phyloP scores from a whole-genome alignment of 2,797 vertebrate genomes.

The Onychomys arenicola region DNA sequence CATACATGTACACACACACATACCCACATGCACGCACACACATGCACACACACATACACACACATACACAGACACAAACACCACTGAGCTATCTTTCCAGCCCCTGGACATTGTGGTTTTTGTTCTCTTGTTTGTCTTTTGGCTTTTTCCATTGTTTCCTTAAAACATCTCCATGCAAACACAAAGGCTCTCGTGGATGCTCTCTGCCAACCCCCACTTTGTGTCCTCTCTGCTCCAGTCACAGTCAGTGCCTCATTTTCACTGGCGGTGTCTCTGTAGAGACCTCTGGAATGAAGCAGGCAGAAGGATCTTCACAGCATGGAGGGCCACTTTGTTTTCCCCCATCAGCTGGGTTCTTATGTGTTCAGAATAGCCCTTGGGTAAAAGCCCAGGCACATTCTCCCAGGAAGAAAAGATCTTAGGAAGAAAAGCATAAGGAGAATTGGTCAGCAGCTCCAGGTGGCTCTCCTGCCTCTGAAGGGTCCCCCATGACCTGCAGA shows the following conservation, averaged over 20 bases:
- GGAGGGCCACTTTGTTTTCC: background rate
- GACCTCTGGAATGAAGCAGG: background rate
- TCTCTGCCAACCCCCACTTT: accelerated
- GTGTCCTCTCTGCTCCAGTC: background rate
- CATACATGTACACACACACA: too few species aligned
- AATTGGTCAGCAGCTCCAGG: background rate
- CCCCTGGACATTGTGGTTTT: background rate
- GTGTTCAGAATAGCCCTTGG: background rate
- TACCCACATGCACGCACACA: accelerated
- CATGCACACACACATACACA: too few species aligned
- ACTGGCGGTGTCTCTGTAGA: background rate
- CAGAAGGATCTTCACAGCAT: background rate
- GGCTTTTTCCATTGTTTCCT: background rate
- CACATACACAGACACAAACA: background rate
- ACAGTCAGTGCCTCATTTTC: background rate
- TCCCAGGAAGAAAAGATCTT: background rate
- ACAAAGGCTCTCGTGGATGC: background rate
- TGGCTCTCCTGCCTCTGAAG: background rate
- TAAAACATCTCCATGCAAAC: background rate
- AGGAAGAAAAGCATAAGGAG: background rate
- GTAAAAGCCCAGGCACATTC: background rate
- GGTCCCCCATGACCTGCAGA: accelerated
- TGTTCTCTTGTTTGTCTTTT: background rate
- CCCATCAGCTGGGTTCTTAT: background rate
- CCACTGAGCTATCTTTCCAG: background rate